These are phyloP conservation scores for Eupithecia abbreviata DNA, from an alignment of 2,888 invertebrate genomes.

Conservation along the genomic window DNA sequence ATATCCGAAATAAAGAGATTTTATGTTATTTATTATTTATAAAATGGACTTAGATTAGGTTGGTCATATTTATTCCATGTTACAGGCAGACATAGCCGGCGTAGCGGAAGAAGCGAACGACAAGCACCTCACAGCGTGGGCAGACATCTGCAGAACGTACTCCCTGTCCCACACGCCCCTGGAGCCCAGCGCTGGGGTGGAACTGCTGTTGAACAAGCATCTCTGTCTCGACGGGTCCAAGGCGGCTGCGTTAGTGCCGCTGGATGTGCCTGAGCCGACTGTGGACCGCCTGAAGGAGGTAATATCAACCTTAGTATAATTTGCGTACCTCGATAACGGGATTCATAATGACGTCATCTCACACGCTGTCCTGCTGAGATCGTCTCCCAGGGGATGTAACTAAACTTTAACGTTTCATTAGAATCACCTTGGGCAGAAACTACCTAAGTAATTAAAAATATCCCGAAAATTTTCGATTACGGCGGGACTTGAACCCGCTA, in stretches of 20 bases:
- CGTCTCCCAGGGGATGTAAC: no score
- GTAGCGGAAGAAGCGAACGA: constrained; percentile 96
- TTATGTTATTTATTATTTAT: no score
- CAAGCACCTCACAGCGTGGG: constrained; percentile 96
- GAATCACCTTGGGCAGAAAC: no score
- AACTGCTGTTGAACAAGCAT: constrained; percentile 91
- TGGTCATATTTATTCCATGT: not conserved
- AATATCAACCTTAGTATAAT: not conserved
- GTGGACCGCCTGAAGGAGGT: constrained; percentile 79
- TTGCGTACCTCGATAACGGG: no score
- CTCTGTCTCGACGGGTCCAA: constrained; percentile 89
- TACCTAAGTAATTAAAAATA: no score
- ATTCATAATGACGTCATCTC: no score
- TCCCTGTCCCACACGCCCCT: constrained; percentile 92
- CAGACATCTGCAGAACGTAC: constrained; percentile 90
- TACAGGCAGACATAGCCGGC: constrained; percentile 89
- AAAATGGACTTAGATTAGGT: no score
- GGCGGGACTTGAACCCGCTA: no score
- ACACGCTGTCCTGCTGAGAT: no score
- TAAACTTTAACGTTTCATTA: no score
- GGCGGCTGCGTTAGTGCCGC: constrained; percentile 84
- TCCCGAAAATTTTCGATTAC: no score
- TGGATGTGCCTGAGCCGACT: constrained; percentile 85
- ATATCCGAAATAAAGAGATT: no score
- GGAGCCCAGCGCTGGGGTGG: constrained; percentile 93